phyloP scores from a whole-genome alignment of 2,888 invertebrate genomes.

The Pyralis farinalis region DNA sequence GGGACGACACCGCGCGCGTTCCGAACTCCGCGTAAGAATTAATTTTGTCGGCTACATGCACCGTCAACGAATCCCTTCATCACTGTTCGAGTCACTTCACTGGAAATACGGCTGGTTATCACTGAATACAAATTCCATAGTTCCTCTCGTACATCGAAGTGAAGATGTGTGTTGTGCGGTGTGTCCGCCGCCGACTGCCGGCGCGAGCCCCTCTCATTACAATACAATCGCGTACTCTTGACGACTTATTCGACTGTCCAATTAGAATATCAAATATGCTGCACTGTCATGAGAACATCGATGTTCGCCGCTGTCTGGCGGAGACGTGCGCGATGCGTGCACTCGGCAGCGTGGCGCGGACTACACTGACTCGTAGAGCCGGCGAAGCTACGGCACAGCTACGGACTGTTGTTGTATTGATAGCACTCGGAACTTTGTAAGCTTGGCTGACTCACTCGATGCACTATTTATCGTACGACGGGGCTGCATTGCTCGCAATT shows the following conservation, averaged over 20 bases:
- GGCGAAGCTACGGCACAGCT: slow-evolving; percentile 54
- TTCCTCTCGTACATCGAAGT: slow-evolving; percentile 24
- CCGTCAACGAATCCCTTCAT: slow-evolving; percentile 42
- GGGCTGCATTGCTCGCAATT: slow-evolving; percentile 16
- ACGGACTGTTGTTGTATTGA: slow-evolving; percentile 44
- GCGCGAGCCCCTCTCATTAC: slow-evolving; percentile 36
- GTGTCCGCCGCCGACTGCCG: slow-evolving; percentile 25
- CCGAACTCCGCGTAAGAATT: slow-evolving; percentile 68
- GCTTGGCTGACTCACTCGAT: slow-evolving; percentile 51
- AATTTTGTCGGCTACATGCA: slow-evolving; percentile 60
- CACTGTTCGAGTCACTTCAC: slow-evolving; percentile 56
- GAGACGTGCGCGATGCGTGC: slow-evolving; percentile 39
- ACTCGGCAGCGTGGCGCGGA: slow-evolving; percentile 39
- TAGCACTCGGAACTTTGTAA: slow-evolving; percentile 42
- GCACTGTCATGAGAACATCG: slow-evolving; percentile 44
- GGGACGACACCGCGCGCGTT: slow-evolving; percentile 64
- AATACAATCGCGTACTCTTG: slow-evolving; percentile 49
- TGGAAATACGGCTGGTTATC: slow-evolving; percentile 32
- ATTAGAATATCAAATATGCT: slow-evolving; percentile 53
- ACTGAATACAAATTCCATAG: slow-evolving; percentile 46
- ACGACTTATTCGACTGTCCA: slow-evolving; percentile 48
- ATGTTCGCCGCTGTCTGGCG: slow-evolving; percentile 17
- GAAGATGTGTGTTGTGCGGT: slow-evolving; percentile 27
- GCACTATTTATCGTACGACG: slow-evolving; percentile 13
- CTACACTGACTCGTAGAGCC: slow-evolving; percentile 50